A percentile compares a stretch with the other conserved stretches of the same genome.
These are phyloP conservation scores for Trissoscelio sp. DNA, from an alignment of 2,888 invertebrate genomes.

Conservation along the genomic window DNA sequence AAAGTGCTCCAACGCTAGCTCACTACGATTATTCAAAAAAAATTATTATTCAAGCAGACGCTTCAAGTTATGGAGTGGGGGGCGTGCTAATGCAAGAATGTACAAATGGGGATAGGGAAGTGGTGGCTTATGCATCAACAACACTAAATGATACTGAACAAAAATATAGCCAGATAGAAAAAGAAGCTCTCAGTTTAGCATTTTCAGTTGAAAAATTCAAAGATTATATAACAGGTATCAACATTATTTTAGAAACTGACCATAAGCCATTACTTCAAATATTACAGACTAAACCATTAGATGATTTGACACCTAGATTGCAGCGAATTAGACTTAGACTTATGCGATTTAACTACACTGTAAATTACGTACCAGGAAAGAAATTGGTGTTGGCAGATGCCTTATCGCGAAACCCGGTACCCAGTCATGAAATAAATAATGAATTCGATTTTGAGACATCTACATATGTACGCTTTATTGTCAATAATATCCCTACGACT, in stretches of 20 bases:
- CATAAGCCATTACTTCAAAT: slow-evolving; percentile 79
- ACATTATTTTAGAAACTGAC: slow-evolving; percentile 77
- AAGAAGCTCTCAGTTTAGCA: slow-evolving; percentile 78
- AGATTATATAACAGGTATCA: slow-evolving; percentile 75
- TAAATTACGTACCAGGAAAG: slow-evolving; percentile 76
- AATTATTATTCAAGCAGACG: slow-evolving; percentile 74
- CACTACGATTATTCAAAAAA: slow-evolving; percentile 73
- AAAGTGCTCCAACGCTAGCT: slow-evolving; percentile 74
- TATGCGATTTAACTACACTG: slow-evolving; percentile 73
- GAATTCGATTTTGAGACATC: slow-evolving; percentile 20
- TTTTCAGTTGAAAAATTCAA: slow-evolving; percentile 77
- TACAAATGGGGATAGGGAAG: slow-evolving; percentile 69
- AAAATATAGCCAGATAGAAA: slow-evolving; percentile 80
- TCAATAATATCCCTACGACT: slow-evolving; percentile 54
- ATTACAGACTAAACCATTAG: slow-evolving; percentile 76
- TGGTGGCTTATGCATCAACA: slow-evolving; percentile 78
- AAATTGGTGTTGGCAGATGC: slow-evolving; percentile 74
- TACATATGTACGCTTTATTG: slow-evolving; percentile 53
- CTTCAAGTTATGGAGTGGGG: slow-evolving; percentile 77
- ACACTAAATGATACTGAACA: slow-evolving; percentile 71
- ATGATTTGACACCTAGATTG: slow-evolving; percentile 77
- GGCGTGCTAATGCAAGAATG: slow-evolving; percentile 75
- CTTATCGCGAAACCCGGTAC: slow-evolving; percentile 70
- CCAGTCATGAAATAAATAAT: background rate
- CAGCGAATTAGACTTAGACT: slow-evolving; percentile 78